Conservation (phyloP, 2,113 vertebrate species). For the Eolophus roseicapilla region DNA sequence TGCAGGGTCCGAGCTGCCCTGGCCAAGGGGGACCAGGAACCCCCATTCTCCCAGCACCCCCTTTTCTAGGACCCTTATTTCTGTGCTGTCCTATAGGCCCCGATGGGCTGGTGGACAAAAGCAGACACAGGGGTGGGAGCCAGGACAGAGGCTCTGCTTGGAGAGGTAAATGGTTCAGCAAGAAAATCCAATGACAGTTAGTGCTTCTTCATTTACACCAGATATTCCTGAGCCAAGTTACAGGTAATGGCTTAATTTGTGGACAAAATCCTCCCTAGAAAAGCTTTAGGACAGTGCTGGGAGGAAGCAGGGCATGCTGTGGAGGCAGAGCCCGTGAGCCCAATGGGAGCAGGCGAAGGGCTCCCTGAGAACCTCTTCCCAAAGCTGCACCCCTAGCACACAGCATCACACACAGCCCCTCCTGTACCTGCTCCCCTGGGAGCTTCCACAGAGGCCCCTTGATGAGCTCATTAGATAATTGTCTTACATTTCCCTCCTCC, state of each 20-base stretch:
- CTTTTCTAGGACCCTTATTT: background rate
- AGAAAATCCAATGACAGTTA: background rate
- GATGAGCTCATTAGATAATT: background rate
- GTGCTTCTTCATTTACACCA: background rate
- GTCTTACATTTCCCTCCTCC: background rate
- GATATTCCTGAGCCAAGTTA: background rate
- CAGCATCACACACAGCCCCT: background rate
- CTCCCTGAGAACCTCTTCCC: background rate
- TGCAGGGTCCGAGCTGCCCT: background rate
- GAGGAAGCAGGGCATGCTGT: background rate
- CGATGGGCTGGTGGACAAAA: background rate
- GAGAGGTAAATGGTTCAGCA: background rate
- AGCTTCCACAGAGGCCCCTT: background rate
- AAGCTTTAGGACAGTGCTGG: background rate
- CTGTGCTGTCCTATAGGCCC: background rate
- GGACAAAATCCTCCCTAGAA: background rate
- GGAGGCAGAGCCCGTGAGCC: background rate
- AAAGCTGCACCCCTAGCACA: background rate
- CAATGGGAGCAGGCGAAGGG: rapidly evolving
- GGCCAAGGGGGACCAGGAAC: background rate
- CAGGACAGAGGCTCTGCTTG: background rate
- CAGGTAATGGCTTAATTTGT: background rate
- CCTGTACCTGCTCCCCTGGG: rapidly evolving
- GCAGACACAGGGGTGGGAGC: background rate
- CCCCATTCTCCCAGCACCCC: background rate